phyloP scores from a whole-genome alignment of 1,140 invertebrate genomes.

The Drosophila sproati region DNA sequence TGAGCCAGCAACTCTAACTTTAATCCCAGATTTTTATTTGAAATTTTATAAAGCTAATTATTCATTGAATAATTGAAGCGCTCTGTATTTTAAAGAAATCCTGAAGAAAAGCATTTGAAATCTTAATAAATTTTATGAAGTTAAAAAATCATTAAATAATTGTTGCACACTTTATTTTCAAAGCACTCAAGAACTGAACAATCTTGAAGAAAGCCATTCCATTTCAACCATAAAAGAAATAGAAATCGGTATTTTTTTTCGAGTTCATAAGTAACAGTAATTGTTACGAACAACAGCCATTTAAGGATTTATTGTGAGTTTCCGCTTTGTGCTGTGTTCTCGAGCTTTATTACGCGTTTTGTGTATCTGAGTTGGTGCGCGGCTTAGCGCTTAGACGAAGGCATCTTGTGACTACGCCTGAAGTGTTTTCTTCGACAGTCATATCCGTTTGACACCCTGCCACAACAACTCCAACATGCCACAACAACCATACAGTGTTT shows the following conservation, averaged over 20 bases:
- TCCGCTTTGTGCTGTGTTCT: slow-evolving; percentile 9
- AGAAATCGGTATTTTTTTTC: not conserved
- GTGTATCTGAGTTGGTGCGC: slow-evolving; percentile 37
- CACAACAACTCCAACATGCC: not conserved
- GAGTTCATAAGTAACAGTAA: slow-evolving; percentile 5
- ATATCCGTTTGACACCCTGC: slow-evolving; percentile 49
- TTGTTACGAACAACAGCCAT: slow-evolving; percentile 12
- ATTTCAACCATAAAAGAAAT: no score
- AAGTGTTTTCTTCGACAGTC: slow-evolving; percentile 75
- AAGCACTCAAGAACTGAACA: no score
- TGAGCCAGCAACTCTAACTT: no score
- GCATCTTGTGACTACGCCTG: slow-evolving; percentile 65
- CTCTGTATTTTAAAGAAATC: no score
- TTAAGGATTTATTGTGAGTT: slow-evolving; percentile 13
- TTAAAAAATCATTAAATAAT: no score
- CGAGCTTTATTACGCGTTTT: slow-evolving; percentile 32
- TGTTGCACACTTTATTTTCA: no score
- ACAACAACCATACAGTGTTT: slow-evolving; percentile 6
- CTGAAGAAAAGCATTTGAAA: no score
- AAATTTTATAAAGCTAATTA: no score
- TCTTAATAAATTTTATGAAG: no score
- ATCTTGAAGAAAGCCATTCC: not conserved
- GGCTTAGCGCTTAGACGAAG: slow-evolving; percentile 72
- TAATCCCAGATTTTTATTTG: no score
- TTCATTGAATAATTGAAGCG: no score